Evolutionary conservation across 2,797 vertebrate genomes (phyloP), one percentile per base, ranked within the genome.

Genomic region (Neosilurus hyrtlii): DNA sequence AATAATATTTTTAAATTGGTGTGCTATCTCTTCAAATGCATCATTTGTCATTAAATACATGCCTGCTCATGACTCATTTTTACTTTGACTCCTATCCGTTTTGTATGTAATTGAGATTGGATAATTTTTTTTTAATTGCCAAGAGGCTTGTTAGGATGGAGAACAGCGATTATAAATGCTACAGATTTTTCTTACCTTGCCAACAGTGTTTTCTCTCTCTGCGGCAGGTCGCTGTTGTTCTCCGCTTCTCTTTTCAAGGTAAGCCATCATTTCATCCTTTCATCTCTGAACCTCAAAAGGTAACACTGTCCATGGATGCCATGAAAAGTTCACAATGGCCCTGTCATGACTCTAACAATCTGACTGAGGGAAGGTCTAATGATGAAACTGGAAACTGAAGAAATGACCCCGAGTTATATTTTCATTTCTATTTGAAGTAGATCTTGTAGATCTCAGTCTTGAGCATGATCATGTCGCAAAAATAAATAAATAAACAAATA

Each of bases 241-340:
- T 84, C 51, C 77, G 74, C 68, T 49, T 52, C 73, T 82, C 80
- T 51, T 82, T 71, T 83, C 81, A 30, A 70, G 67, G 54, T 81
- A 84, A 71, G 82, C 65, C 86, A 86, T 87, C 52, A 68, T 75
- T 82, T 79, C 83, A 85, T 83, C 66, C 63, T 82, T 77, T 88
- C 85, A 87, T 87, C 61, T 80, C 62, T 24, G 68, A 37, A 30
- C 37, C 82, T 77, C 79, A 78, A 62, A 54, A 63, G 30, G 59
- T 65, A 10, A 82, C 57, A 24, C 15, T 54, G 75, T 77, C 79
- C 15, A 59, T 10, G 16, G 57, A 72, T n/a, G 62, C 24, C 57
- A 73, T 63, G 1, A 59, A 43, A 67, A 49, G 26, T 10, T 37
- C 70, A 80, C 61, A 37, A 18, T 71, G 57, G 26, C 76, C 9